Evolutionary conservation across 2,888 invertebrate species (phyloP), one percentile per base, ranked within the genome.

Genomic region (Caenorhabditis wallacei): DNA sequence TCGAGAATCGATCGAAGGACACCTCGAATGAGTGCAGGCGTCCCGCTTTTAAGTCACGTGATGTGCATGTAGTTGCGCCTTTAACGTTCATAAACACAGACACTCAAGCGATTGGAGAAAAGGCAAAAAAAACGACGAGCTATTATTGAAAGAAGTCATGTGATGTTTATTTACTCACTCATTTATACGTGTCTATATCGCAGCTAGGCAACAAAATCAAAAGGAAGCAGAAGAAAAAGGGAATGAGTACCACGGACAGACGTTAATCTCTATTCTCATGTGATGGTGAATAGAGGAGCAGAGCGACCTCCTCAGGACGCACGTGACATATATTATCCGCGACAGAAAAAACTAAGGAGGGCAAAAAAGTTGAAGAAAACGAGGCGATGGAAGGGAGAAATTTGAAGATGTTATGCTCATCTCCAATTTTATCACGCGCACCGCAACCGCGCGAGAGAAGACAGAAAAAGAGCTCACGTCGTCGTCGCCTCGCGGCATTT

Each of bases 11-110:
- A 76, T 69, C 26, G 71, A 13, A 40, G 57, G 75, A 76, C 76
- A 76, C 68, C 76, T 76, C 76, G 53, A n/a, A 57, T 59, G 76
- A 76, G 76, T 76, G 69, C 76, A 69, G 53, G 53, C 76, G 76
- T 76, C 76, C 75, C 35, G 20, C 48, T 43, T 24, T 57, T 35
- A 30, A 30, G 63, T 75, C 75, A 68, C 59, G 51, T 75, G 75
- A 48, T 75, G 64, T 64, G 56, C 56, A 56, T 30, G 70, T 40
- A n/a, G 26, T 35, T 30, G 64, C 51, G 64, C 22, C 64, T 59
- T 30, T 30, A 30, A n/a, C 66, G 53, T 53, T 53, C 53, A 43
- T 37, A 59, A 13, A 61, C 26, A 43, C 22, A 37, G 35, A 51
- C 63, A 63, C 63, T 30, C 48, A 24, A 66, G 13, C 26, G n/a